Conservation (phyloP, 1,140 invertebrate genomes). For the Muscidifurax raptorellus region DNA sequence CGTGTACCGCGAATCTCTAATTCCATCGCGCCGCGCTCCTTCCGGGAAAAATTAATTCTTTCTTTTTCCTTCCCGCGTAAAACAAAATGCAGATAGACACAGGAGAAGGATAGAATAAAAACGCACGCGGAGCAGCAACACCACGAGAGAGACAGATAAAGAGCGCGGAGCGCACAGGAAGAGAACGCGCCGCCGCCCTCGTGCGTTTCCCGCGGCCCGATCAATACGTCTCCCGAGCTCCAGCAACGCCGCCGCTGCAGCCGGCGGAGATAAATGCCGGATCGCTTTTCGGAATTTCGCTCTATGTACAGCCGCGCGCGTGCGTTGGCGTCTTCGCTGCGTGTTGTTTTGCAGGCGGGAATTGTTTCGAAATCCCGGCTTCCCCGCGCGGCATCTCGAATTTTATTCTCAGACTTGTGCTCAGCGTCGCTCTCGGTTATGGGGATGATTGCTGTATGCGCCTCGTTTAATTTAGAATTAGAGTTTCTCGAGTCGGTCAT, state of each 20-base stretch:
- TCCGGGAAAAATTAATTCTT: background rate
- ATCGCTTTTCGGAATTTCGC: constrained; percentile 31
- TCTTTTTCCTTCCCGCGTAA: background rate
- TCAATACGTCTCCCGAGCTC: constrained; percentile 56
- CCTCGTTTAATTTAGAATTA: background rate
- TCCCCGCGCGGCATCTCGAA: background rate
- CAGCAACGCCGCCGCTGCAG: constrained; percentile 31
- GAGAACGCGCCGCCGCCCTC: constrained; percentile 28
- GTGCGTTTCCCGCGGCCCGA: constrained; percentile 30
- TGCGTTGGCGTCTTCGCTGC: background rate
- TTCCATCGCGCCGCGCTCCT: background rate
- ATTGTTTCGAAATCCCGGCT: constrained; percentile 10
- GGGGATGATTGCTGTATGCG: too few relatives aligned
- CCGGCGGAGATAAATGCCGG: constrained; percentile 40
- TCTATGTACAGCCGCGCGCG: background rate
- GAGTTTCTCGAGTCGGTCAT: too few relatives aligned
- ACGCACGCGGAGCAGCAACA: background rate
- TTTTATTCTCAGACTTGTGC: too few relatives aligned
- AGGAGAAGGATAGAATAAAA: background rate
- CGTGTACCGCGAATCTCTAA: background rate
- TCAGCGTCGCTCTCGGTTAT: background rate
- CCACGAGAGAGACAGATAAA: background rate
- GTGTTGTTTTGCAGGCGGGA: constrained; percentile 15
- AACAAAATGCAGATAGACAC: background rate
- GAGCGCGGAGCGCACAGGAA: background rate